These are phyloP conservation scores for Sciaenops ocellatus DNA, from an alignment of 2,797 vertebrate species.

Conservation along the genomic window DNA sequence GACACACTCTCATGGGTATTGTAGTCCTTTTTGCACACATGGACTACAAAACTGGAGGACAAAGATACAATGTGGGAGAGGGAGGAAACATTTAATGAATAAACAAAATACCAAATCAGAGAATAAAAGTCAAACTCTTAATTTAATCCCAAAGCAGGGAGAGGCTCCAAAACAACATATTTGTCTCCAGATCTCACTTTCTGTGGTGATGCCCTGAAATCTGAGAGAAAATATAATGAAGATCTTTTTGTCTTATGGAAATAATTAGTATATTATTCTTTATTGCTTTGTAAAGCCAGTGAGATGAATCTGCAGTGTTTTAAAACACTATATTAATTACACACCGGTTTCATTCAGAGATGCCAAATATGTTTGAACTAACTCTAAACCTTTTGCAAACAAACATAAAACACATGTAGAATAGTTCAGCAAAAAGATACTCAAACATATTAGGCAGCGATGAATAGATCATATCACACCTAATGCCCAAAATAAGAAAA, in stretches of 20 bases:
- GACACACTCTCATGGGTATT: neutral
- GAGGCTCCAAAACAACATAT: neutral
- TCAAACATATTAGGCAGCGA: neutral
- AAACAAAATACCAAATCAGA: too few relatives aligned
- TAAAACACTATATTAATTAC: neutral
- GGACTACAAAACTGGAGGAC: constrained; percentile 1
- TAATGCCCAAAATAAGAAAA: neutral
- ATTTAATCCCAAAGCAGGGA: too few relatives aligned
- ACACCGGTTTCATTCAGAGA: neutral
- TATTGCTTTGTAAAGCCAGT: neutral
- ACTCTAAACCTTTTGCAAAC: neutral
- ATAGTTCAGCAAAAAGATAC: neutral
- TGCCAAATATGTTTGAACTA: neutral
- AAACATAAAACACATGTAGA: neutral
- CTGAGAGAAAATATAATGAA: neutral
- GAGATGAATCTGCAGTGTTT: neutral
- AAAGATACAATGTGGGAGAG: neutral
- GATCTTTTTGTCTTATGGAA: too few relatives aligned
- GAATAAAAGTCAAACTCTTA: too few relatives aligned
- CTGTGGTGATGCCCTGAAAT: neutral
- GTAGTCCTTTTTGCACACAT: neutral
- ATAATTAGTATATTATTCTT: neutral
- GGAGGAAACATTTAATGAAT: neutral
- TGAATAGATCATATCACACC: neutral
- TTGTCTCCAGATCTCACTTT: neutral